phyloP scores from a whole-genome alignment of 2,113 vertebrate species.

The Strix uralensis region DNA sequence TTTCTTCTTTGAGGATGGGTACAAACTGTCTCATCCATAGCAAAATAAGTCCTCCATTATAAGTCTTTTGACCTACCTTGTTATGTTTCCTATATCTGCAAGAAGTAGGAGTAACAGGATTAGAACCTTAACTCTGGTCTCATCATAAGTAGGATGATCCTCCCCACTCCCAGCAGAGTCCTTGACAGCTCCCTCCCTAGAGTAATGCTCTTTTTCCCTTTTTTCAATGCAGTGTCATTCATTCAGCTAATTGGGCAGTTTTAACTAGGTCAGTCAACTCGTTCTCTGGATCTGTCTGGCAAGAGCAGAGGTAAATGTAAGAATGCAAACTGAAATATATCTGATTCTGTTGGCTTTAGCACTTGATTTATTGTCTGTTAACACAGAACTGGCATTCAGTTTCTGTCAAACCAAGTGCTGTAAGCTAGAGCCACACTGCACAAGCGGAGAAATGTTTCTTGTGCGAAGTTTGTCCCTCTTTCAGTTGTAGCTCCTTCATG shows the following conservation, averaged over 20 bases:
- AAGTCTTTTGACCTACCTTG: background rate
- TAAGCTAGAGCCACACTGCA: background rate
- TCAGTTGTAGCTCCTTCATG: background rate
- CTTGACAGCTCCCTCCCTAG: background rate
- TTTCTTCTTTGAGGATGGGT: background rate
- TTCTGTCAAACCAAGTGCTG: background rate
- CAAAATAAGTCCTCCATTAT: background rate
- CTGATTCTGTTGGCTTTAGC: background rate
- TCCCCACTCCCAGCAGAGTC: background rate
- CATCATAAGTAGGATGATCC: background rate
- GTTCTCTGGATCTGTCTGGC: background rate
- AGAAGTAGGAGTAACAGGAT: background rate
- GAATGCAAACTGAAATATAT: background rate
- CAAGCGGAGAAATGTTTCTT: background rate
- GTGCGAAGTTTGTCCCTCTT: background rate
- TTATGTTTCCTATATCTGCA: background rate
- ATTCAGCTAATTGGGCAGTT: background rate
- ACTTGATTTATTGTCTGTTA: background rate
- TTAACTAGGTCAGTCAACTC: background rate
- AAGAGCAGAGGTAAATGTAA: background rate
- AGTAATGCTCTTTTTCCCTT: background rate
- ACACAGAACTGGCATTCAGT: background rate
- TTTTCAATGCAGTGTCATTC: background rate
- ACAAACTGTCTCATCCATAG: background rate
- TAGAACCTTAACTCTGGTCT: background rate